A percentile compares a stretch with the other conserved stretches of the same genome.
These are phyloP conservation scores for Epistrophe grossulariae DNA, from an alignment of 2,888 invertebrate genomes.

Conservation along the genomic window DNA sequence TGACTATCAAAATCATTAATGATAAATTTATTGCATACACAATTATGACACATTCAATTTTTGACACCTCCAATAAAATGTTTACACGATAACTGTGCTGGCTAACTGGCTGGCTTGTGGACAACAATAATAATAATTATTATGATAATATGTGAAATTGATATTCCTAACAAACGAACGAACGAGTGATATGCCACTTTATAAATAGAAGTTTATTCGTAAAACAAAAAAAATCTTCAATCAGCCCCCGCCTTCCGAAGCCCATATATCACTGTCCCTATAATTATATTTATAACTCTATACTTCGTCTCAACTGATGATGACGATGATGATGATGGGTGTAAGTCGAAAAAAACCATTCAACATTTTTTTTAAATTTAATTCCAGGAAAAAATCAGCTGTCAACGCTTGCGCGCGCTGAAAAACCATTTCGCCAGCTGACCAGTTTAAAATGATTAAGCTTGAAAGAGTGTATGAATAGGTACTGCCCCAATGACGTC, in stretches of 20 bases:
- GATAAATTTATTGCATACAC: constrained; percentile 1
- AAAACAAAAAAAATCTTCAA: not conserved
- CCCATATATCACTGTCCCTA: not conserved
- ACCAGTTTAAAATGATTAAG: constrained; percentile 10
- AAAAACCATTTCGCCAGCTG: constrained; percentile 20
- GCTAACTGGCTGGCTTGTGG: not conserved
- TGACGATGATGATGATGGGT: not conserved
- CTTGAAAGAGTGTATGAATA: not conserved
- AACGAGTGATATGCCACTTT: not conserved
- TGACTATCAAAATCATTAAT: not conserved
- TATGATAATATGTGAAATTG: constrained; percentile 9
- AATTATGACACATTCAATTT: constrained; percentile 13
- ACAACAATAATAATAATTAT: not conserved
- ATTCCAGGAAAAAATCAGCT: constrained; percentile 19
- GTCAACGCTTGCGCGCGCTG: not conserved
- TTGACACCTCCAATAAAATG: constrained; percentile 24
- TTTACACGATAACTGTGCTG: not conserved
- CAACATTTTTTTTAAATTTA: not conserved
- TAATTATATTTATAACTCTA: not conserved
- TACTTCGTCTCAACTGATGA: not conserved
- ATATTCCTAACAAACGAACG: not conserved
- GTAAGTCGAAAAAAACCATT: constrained; percentile 24
- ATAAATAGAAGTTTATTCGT: not conserved
- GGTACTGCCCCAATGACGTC: not conserved
- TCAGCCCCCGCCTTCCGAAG: not conserved